Evolutionary conservation across 2,113 vertebrate species (phyloP).

Genomic region (Oceanodroma tethys): DNA sequence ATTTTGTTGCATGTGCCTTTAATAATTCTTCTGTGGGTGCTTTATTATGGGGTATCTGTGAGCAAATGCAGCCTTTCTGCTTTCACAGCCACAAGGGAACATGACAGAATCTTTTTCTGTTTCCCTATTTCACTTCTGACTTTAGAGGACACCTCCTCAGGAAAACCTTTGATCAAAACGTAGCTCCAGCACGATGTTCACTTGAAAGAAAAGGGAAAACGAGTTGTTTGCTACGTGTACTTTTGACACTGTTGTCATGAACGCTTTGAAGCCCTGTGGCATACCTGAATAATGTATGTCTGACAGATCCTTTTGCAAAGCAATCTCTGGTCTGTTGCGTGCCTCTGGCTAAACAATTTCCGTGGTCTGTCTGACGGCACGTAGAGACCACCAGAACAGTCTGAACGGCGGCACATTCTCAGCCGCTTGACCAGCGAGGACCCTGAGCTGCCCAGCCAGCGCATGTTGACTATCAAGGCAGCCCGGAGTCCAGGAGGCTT

Average conservation of each 20-base stretch:
- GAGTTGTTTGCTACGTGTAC: background rate
- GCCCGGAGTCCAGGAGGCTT: background rate
- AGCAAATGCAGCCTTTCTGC: background rate
- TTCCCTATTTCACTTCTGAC: background rate
- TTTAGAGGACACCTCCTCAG: background rate
- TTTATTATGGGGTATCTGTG: background rate
- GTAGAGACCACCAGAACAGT: background rate
- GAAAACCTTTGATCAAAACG: background rate
- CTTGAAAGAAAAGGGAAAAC: background rate
- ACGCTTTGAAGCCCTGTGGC: background rate
- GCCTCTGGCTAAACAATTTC: background rate
- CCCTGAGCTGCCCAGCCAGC: background rate
- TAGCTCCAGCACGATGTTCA: background rate
- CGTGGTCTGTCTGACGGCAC: background rate
- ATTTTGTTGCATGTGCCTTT: background rate
- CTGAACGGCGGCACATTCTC: background rate
- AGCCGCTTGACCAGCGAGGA: background rate
- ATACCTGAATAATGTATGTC: background rate
- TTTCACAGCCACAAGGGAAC: background rate
- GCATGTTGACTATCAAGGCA: rapidly evolving
- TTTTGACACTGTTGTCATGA: background rate
- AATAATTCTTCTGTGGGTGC: background rate
- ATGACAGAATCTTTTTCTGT: background rate
- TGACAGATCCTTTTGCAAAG: background rate
- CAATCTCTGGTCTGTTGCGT: background rate